Evolutionary conservation across 2,113 vertebrate species (phyloP), one percentile per base, ranked within the genome.

Genomic region (Spea multiplicata): DNA sequence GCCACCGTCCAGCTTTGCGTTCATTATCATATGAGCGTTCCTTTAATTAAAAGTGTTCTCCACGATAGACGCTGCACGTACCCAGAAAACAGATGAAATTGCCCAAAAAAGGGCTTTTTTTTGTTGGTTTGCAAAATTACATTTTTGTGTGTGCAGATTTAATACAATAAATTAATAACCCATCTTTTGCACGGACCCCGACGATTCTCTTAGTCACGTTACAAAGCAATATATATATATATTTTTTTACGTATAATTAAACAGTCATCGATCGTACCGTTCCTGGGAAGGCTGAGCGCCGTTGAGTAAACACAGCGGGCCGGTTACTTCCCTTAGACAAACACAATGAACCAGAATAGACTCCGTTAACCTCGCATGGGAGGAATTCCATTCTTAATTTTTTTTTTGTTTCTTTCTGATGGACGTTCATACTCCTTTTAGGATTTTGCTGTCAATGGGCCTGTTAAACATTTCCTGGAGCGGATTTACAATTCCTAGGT

Each of bases 261-360:
- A 62, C 78, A 84, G 75, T 85, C 77, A 84, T 76, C 76, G 81
- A 77, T 64, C 84, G 44, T 30, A 85, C 82, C 75, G 75, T 82
- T 61, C n/a, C 76, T 45, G 62, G 55, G 57, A 68, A 81, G 74
- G 50, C 67, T 10, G 75, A 78, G 74, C 59, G 77, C 44, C 48
- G n/a, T 53, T 83, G 17, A 73, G 82, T 77, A 82, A 82, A 85
- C 66, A 83, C 50, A 12, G 72, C 62, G 73, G 45, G 62, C 67
- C 30, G 70, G 53, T 66, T 81, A 61, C 57, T 50, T 69, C 75
- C 78, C 16, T 74, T 81, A 66, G 62, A 74, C 5, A 70, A 71
- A 83, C 76, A 82, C 12, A 48, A 73, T 16, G 50, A 55, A 44
- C 7, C 44, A 8, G 66, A 4, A 47, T 48, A 72, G 59, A 53